These are phyloP conservation scores for Acridotheres tristis DNA, from an alignment of 2,797 vertebrate genomes.

Conservation along the genomic window DNA sequence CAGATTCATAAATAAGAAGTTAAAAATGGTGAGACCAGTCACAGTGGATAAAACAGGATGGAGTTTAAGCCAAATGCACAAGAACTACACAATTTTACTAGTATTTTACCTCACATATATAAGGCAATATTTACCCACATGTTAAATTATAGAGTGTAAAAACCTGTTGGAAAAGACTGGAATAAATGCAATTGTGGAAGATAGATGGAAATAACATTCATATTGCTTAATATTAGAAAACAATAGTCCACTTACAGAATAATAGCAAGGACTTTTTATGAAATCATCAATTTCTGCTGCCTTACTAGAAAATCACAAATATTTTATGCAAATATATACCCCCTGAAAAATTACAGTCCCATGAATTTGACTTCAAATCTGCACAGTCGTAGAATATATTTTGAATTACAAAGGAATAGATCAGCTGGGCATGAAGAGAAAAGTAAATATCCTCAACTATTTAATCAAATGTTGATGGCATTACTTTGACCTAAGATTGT, in stretches of 20 bases:
- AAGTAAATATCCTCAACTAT: not conserved
- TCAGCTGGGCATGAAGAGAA: not conserved
- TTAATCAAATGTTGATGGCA: not conserved
- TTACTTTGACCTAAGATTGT: not conserved
- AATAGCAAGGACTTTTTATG: not conserved
- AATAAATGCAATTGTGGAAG: not conserved
- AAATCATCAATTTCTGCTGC: not conserved
- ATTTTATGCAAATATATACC: too few relatives aligned
- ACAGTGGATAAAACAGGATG: not conserved
- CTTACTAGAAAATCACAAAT: not conserved
- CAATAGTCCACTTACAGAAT: not conserved
- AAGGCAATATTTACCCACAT: not conserved
- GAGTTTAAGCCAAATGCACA: not conserved
- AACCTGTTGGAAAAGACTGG: not conserved
- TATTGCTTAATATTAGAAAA: not conserved
- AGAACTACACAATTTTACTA: not conserved
- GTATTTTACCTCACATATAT: not conserved
- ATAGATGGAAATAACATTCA: not conserved
- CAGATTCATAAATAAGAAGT: not conserved
- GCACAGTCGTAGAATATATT: rapidly evolving
- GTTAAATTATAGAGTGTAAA: not conserved
- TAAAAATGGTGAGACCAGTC: not conserved
- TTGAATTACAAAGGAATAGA: not conserved
- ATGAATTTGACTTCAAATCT: not conserved
- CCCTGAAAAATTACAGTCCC: not conserved